phyloP scores from a whole-genome alignment of 2,888 invertebrate species.

The Coremacera marginata region DNA sequence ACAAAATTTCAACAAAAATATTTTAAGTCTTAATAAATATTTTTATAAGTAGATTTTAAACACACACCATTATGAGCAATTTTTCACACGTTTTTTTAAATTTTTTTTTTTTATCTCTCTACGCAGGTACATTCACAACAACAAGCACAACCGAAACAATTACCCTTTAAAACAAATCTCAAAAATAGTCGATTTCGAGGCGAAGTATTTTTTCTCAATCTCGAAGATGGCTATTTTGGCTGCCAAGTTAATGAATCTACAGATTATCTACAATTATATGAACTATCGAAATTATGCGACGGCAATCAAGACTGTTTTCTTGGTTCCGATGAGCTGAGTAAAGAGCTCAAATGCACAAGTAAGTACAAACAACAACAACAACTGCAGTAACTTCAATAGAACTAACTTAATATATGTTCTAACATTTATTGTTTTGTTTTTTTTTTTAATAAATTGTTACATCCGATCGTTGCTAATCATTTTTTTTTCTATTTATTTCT shows the following conservation, averaged over 20 bases:
- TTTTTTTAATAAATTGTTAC: constrained; percentile 34
- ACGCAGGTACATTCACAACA: constrained; percentile 73
- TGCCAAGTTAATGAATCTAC: constrained; percentile 97
- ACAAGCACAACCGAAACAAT: constrained; percentile 63
- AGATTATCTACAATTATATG: constrained; percentile 94
- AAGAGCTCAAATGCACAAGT: constrained; percentile 95
- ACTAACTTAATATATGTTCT: constrained; percentile 20
- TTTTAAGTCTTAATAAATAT: background rate
- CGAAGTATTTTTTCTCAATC: constrained; percentile 96
- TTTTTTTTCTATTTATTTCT: constrained; percentile 28
- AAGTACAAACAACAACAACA: constrained; percentile 66
- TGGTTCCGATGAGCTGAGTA: constrained; percentile 90
- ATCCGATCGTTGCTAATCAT: background rate
- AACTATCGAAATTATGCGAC: constrained; percentile 95
- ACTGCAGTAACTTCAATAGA: constrained; percentile 7
- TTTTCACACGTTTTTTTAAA: constrained; percentile 43
- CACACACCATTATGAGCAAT: background rate
- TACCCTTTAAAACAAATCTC: constrained; percentile 75
- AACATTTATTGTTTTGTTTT: constrained; percentile 37
- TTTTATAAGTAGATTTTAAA: constrained; percentile 7
- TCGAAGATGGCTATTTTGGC: constrained; percentile 97
- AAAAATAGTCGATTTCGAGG: constrained; percentile 77
- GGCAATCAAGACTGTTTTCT: constrained; percentile 90
- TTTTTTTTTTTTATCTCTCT: constrained; percentile 36
- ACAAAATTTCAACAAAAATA: no score